Conservation (phyloP, 2,113 vertebrate genomes). For the Megaceryle maxima region DNA sequence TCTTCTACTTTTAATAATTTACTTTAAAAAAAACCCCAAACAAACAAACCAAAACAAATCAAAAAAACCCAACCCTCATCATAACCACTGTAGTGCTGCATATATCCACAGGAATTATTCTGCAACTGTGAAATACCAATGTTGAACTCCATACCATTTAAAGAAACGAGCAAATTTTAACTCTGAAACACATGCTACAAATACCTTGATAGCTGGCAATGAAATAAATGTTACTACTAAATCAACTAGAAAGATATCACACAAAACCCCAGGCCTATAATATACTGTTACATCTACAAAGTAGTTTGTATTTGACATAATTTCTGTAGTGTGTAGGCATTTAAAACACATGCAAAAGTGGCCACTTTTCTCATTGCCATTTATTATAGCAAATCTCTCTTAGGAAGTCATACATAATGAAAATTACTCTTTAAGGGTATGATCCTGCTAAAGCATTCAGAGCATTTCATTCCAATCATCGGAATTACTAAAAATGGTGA, state of each 20-base stretch:
- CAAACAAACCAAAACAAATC: no score
- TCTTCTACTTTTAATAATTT: background rate
- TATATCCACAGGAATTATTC: background rate
- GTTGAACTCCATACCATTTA: background rate
- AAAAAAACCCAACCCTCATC: background rate
- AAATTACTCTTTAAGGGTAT: background rate
- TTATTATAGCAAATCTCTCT: slow-evolving; percentile 35
- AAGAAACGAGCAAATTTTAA: background rate
- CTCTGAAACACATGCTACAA: background rate
- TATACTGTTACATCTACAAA: background rate
- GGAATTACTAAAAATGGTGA: background rate
- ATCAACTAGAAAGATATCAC: background rate
- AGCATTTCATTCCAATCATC: background rate
- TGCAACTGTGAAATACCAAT: background rate
- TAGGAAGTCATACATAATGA: slow-evolving; percentile 30
- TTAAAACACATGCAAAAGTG: slow-evolving; percentile 1
- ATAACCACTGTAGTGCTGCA: background rate
- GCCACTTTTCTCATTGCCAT: background rate
- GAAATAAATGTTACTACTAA: background rate
- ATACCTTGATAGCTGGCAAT: background rate
- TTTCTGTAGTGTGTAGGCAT: background rate
- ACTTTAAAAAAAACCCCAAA: background rate
- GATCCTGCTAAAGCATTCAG: background rate
- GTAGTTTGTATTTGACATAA: background rate
- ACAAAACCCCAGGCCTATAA: background rate